Percentiles rank a stretch among this genome's conserved stretches.
Evolutionary conservation across 2,113 vertebrate species (phyloP).

Genomic region (Ahaetulla prasina): DNA sequence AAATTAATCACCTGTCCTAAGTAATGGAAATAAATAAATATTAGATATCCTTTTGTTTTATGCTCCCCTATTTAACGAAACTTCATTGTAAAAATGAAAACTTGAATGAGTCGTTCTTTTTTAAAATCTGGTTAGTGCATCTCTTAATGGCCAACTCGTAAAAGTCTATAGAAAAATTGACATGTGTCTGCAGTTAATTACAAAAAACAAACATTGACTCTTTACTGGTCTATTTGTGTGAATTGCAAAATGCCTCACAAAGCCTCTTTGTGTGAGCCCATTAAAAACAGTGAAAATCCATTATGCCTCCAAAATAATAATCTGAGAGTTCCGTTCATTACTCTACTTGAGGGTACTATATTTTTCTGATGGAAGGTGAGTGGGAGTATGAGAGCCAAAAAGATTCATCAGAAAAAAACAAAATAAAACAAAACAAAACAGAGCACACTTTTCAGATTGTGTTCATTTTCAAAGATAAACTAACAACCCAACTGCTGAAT

Average conservation of each 20-base stretch:
- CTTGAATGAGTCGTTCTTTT: background rate
- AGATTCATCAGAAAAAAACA: constrained; percentile 28
- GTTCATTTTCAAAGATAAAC: constrained; percentile 46
- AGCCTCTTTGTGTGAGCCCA: constrained; percentile 37
- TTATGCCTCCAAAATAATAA: constrained; percentile 57
- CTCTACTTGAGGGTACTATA: constrained; percentile 44
- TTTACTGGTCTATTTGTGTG: constrained; percentile 36
- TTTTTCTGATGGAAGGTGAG: constrained; percentile 30
- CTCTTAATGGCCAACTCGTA: constrained; percentile 12
- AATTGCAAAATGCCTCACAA: constrained; percentile 47
- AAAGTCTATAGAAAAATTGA: constrained; percentile 33
- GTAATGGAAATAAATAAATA: background rate
- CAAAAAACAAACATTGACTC: constrained; percentile 38
- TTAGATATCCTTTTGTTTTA: background rate
- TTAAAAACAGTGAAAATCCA: constrained; percentile 44
- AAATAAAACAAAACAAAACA: constrained; percentile 4
- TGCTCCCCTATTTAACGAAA: background rate
- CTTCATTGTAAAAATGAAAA: background rate
- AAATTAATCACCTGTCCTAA: background rate
- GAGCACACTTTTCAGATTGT: constrained; percentile 32
- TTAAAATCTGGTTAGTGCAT: background rate
- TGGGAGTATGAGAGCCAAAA: constrained; percentile 25
- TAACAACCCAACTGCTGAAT: constrained; percentile 28
- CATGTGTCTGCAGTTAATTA: constrained; percentile 42
- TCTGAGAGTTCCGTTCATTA: constrained; percentile 53